Conservation (phyloP, 2,797 vertebrate species). For the Todus mexicanus region DNA sequence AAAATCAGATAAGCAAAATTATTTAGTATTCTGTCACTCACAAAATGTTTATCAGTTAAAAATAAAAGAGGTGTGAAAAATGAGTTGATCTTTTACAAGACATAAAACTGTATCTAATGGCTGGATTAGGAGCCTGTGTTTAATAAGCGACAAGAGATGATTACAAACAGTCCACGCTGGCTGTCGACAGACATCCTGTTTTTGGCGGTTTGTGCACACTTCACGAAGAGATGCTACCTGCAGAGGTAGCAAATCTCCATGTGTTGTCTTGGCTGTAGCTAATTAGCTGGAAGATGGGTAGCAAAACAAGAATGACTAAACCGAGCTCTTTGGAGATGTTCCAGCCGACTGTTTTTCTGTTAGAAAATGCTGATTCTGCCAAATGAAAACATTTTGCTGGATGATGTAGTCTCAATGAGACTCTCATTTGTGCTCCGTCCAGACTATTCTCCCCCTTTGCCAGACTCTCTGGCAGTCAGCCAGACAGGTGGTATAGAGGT, state of each 20-base stretch:
- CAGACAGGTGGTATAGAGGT: background rate
- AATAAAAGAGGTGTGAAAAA: conserved; percentile 46
- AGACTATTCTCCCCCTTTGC: background rate
- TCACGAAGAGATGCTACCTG: background rate
- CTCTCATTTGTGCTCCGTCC: background rate
- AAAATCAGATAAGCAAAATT: conserved; percentile 41
- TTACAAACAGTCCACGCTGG: background rate
- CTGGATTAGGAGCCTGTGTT: background rate
- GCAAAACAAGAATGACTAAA: background rate
- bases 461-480: background rate
- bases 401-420: background rate
- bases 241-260: background rate
- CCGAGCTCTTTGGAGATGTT: background rate
- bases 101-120: background rate
- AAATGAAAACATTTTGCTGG: background rate
- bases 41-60: conserved; percentile 11
- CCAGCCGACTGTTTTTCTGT: background rate
- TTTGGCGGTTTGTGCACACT: background rate
- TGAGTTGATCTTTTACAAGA: conserved; percentile 7
- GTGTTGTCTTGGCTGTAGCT: background rate
- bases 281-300: conserved; percentile 27
- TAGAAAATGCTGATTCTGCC: background rate
- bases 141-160: background rate
- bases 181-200: background rate
- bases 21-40: conserved; percentile 12